A percentile compares a stretch with the other conserved stretches of the same genome.
Evolutionary conservation across 2,888 invertebrate species (phyloP).

Genomic region (Hipparchia semele): DNA sequence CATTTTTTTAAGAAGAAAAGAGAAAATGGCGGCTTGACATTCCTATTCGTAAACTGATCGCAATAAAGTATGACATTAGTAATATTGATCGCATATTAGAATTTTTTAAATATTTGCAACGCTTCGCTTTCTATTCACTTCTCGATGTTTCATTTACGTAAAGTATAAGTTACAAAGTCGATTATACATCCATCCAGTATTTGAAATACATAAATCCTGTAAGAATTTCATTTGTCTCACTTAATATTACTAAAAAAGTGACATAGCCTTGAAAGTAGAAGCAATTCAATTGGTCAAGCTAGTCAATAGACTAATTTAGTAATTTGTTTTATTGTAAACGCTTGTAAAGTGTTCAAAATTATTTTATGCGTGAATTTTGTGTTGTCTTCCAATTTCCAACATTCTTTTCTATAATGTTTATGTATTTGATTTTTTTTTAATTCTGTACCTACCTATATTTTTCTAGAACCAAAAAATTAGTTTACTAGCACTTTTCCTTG

Average conservation of each 20-base stretch:
- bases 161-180: neutral
- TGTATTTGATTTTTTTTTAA: neutral
- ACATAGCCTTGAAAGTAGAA: neutral
- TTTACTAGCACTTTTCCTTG: conserved; percentile 1
- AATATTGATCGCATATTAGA: neutral
- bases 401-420: conserved; percentile 4
- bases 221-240: neutral
- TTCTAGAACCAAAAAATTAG: neutral
- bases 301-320: conserved; percentile 16
- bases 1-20: too few species aligned
- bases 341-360: conserved; percentile 9
- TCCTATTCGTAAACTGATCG: neutral
- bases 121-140: neutral
- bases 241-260: neutral
- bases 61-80: too few species aligned
- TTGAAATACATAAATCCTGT: neutral
- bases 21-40: too few species aligned
- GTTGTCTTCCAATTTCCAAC: conserved; percentile 4
- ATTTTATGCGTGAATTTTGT: neutral
- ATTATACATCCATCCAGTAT: conserved; percentile 16
- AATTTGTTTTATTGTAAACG: neutral
- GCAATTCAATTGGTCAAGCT: conserved; percentile 8
- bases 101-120: neutral
- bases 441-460: neutral
- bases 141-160: neutral